A percentile compares a stretch with the other conserved stretches of the same genome.
phyloP scores from a whole-genome alignment of 2,113 vertebrate genomes.

The Murina feae region DNA sequence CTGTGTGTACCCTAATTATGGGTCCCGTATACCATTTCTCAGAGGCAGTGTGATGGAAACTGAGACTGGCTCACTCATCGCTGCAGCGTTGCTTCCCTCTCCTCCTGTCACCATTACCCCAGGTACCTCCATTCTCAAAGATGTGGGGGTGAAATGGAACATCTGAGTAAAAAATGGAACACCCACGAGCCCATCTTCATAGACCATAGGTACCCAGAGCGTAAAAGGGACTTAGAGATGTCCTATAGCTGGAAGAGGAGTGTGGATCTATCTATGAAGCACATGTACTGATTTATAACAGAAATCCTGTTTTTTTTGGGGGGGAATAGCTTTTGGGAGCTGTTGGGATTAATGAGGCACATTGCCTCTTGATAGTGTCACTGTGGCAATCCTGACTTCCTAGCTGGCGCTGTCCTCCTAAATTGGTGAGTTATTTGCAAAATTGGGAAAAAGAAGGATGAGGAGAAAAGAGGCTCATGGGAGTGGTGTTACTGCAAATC shows the following conservation, averaged over 20 bases:
- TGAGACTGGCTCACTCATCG: fast-evolving
- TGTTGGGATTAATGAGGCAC: background rate
- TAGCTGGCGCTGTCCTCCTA: background rate
- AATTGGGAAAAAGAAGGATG: background rate
- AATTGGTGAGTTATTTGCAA: background rate
- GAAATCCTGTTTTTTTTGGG: background rate
- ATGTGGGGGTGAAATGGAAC: too few relatives aligned
- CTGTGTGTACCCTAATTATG: constrained; percentile 17
- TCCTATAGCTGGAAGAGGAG: background rate
- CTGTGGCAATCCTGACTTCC: background rate
- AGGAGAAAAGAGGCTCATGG: background rate
- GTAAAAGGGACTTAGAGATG: background rate
- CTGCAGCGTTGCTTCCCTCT: background rate
- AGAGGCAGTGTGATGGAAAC: background rate
- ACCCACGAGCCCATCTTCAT: background rate
- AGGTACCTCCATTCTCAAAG: background rate
- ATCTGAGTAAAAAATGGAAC: background rate
- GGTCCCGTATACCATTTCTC: background rate
- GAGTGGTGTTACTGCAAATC: background rate
- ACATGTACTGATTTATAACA: background rate
- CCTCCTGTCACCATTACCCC: background rate
- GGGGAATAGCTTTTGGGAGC: background rate
- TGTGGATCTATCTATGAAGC: background rate
- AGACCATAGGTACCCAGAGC: too few relatives aligned
- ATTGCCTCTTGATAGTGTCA: background rate